phyloP scores from a whole-genome alignment of 2,888 invertebrate species.

The Calameuta pallipes region DNA sequence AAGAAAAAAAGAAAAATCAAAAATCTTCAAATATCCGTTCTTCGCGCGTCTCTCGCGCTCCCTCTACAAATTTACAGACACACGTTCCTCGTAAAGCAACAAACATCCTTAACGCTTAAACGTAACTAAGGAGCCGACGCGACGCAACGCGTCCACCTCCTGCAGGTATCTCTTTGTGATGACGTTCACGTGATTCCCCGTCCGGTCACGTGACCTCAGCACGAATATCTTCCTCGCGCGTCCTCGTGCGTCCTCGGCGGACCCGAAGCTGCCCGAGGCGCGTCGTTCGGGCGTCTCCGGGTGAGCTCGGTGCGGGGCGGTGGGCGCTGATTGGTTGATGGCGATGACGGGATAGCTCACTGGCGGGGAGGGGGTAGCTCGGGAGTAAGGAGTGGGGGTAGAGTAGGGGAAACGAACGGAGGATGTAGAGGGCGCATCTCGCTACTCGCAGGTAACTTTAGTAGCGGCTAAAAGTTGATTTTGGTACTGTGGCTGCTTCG shows the following conservation, averaged over 20 bases:
- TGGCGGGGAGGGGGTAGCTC: constrained; percentile 25
- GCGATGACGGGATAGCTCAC: constrained; percentile 28
- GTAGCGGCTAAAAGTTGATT: constrained; percentile 39
- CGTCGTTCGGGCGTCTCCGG: not conserved
- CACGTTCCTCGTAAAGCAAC: not conserved
- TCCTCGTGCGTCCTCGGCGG: not conserved
- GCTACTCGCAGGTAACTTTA: constrained; percentile 51
- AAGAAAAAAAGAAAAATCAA: not conserved
- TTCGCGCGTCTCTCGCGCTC: not conserved
- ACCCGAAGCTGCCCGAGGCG: not conserved
- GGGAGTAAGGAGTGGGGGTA: constrained; percentile 17
- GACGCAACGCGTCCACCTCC: not conserved
- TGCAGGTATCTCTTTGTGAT: not conserved
- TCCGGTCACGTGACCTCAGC: not conserved
- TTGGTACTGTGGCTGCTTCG: constrained; percentile 25
- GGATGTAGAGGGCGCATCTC: constrained; percentile 17
- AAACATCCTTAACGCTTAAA: not conserved
- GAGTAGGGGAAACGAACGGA: constrained; percentile 15
- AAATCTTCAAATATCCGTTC: not conserved
- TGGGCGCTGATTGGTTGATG: constrained; percentile 27
- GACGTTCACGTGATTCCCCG: not conserved
- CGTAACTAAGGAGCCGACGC: not conserved
- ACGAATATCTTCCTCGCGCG: not conserved
- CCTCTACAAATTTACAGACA: not conserved
- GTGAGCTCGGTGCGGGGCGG: constrained; percentile 15